Conservation (phyloP, 1,140 invertebrate species). For the Metaphire vulgaris region DNA sequence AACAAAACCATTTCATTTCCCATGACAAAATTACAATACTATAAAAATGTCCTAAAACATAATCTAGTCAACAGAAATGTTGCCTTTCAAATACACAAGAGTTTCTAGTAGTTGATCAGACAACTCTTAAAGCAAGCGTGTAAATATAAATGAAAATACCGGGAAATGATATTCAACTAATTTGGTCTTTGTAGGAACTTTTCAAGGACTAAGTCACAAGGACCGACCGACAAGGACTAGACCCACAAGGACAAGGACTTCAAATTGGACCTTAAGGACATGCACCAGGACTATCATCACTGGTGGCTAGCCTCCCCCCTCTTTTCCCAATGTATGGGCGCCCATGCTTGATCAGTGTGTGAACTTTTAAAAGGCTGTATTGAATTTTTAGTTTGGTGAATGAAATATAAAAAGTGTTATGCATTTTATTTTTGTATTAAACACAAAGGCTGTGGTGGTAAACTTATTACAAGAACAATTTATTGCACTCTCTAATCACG, state of each 20-base stretch:
- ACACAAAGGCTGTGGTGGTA: too few species aligned
- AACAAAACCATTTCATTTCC: background rate
- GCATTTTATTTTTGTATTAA: too few species aligned
- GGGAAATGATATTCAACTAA: background rate
- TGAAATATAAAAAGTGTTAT: too few species aligned
- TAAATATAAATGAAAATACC: background rate
- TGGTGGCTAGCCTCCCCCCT: too few species aligned
- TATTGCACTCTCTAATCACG: too few species aligned
- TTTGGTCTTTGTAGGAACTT: background rate
- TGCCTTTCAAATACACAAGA: background rate
- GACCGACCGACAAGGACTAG: background rate
- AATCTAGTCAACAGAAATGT: background rate
- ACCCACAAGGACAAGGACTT: background rate
- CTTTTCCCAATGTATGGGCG: too few species aligned
- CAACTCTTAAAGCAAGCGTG: background rate
- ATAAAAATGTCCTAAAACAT: background rate
- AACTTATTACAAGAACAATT: too few species aligned
- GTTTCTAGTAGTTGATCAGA: background rate
- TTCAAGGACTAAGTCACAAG: background rate
- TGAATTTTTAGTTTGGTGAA: constrained; percentile 1
- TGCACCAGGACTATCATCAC: background rate
- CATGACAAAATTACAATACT: background rate
- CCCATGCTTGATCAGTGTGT: too few species aligned
- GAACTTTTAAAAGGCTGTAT: background rate
- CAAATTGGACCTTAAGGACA: background rate